These are phyloP conservation scores for Hypomesus transpacificus DNA, from an alignment of 2,113 vertebrate genomes.

Conservation along the genomic window DNA sequence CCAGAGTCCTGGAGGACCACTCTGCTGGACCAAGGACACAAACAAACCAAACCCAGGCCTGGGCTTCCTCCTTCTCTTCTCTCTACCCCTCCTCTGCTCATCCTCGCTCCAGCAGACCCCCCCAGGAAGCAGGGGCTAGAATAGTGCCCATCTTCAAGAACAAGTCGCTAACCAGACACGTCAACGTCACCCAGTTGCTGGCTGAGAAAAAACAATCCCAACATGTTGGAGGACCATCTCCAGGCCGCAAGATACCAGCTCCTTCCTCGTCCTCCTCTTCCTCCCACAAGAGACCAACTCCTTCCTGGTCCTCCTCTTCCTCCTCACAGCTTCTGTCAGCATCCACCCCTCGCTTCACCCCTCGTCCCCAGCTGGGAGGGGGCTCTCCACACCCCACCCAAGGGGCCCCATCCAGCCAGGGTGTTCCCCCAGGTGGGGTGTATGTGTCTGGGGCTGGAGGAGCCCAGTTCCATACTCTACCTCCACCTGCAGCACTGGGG, in stretches of 20 bases:
- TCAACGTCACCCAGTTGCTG: conserved; percentile 3
- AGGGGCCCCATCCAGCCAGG: neutral
- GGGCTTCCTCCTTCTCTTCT: neutral
- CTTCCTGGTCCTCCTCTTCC: neutral
- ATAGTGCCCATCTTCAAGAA: conserved; percentile 11
- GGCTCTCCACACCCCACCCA: neutral
- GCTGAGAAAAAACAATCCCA: neutral
- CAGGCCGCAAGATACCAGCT: neutral
- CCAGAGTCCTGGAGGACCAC: neutral
- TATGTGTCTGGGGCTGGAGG: neutral
- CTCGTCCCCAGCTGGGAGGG: neutral
- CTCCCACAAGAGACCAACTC: neutral
- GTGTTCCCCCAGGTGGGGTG: neutral
- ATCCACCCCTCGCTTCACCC: neutral
- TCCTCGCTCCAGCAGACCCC: neutral
- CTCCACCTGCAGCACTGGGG: too few species aligned
- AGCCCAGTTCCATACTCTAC: neutral
- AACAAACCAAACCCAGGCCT: neutral
- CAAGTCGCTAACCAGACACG: neutral
- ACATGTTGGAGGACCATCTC: too few species aligned
- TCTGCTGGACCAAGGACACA: neutral
- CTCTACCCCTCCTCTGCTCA: neutral
- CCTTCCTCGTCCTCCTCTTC: neutral
- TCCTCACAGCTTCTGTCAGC: neutral
- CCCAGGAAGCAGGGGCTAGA: neutral